These are phyloP conservation scores for Trematomus loennbergii DNA, from an alignment of 2,113 vertebrate genomes.

Conservation along the genomic window DNA sequence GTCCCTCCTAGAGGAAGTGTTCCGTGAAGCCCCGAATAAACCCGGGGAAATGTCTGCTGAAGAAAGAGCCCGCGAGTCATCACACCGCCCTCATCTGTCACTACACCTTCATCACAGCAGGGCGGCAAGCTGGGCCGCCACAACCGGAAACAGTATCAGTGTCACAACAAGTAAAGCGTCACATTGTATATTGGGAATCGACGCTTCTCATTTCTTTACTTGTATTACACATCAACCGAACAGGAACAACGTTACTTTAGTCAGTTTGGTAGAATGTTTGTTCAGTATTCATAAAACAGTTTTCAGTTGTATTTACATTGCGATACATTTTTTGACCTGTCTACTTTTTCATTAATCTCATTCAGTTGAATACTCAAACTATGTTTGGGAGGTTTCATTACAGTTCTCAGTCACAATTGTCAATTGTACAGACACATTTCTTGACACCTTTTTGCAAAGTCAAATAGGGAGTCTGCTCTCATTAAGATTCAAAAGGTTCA, in stretches of 20 bases:
- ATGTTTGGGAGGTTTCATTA: too few species aligned
- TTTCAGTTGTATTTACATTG: too few species aligned
- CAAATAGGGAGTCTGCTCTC: too few species aligned
- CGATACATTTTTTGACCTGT: too few species aligned
- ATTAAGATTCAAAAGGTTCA: too few species aligned
- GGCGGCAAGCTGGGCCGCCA: neutral
- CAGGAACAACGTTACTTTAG: neutral
- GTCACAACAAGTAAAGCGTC: constrained; percentile 13
- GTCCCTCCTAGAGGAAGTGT: constrained; percentile 1
- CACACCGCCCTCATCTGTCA: constrained; percentile 39
- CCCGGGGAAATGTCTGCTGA: neutral
- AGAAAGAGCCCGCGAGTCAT: neutral
- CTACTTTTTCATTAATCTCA: too few species aligned
- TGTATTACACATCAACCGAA: neutral
- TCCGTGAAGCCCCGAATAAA: neutral
- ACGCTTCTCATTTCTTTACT: neutral
- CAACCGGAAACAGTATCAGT: neutral
- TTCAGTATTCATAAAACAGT: too few species aligned
- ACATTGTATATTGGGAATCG: neutral
- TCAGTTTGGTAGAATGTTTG: too few species aligned
- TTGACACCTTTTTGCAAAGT: too few species aligned
- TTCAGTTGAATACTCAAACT: too few species aligned
- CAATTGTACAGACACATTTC: too few species aligned
- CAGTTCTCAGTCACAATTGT: too few species aligned
- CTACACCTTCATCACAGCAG: constrained; percentile 12